Base-by-base conservation (phyloP, 2,113 vertebrate genomes). In the Malurus elegans region DNA sequence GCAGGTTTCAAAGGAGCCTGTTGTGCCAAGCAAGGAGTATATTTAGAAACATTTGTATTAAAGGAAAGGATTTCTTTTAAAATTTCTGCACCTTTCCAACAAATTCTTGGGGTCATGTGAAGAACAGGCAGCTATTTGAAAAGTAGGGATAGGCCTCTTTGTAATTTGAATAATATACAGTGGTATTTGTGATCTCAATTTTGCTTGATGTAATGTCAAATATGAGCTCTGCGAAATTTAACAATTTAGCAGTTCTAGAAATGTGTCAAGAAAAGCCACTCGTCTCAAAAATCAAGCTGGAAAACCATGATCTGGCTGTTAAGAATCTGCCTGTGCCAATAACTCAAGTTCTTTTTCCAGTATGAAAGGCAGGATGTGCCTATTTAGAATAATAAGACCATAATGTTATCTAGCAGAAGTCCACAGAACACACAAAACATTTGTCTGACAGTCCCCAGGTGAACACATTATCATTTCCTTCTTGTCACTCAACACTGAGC, bases 371-470 rank as follows among this genome's bases (percentile, higher is more conserved):
- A 79, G 14, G 40, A 34, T 2, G 0, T 73, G 38, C 17, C 12
- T 90, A 23, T 88, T 82, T 38, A 65, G 10, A 36, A 13, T 42
- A 73, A 70, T 76, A 61, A 54, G 47, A 58, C 50, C 71, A 51
- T n/a, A 91, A 57, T 29, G 5, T 79, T 74, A 79, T 79, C 62
- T 85, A 57, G 58, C 24, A 40, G 23, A 76, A 87, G 58, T 32
- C 62, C 56, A 73, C 42, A 72, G 42, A 76, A 86, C 44, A 90
- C 47, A 44, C 18, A 18, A 94, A 87, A 72, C 29, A 66, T 91
- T 95, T 92, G 66, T 95, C 73, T 85, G 87, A 42, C 42, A 89
- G 47, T 94, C 89, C 65, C 74, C 65, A 86, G 84, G 70, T 91
- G 74, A 79, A 36, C 54, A 73, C 38, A 72, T 79, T 90, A 87